These are phyloP conservation scores for Trachythela sp. DNA, from an alignment of 64 coral and sea anemone species.

Conservation along the genomic window DNA sequence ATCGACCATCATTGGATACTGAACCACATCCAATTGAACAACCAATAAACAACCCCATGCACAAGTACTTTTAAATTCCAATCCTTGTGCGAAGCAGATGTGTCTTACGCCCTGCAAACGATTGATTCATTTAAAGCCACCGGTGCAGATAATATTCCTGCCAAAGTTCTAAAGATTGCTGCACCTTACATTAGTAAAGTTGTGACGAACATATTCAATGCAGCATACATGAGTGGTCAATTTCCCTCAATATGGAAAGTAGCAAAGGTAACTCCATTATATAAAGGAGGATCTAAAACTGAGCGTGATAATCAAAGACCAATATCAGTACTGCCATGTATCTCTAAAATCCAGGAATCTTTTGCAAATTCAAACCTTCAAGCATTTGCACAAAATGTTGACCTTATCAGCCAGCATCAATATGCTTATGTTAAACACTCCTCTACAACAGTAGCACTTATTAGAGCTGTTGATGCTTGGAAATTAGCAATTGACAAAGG, in stretches of 20 bases:
- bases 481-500: constrained; percentile 35
- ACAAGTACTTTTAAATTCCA: neutral
- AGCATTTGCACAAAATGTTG: neutral
- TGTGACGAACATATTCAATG: constrained; percentile 5
- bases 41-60: neutral
- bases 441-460: constrained; percentile 34
- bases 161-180: constrained; percentile 9
- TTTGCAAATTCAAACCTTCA: constrained; percentile 21
- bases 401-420: constrained; percentile 4
- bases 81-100: constrained; percentile 17
- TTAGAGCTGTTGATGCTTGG: constrained; percentile 37
- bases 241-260: constrained; percentile 2
- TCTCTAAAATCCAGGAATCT: neutral
- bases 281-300: neutral
- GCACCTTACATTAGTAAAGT: neutral
- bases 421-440: constrained; percentile 30
- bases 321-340: constrained; percentile 21
- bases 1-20: neutral
- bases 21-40: neutral
- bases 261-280: constrained; percentile 19
- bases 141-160: constrained; percentile 26
- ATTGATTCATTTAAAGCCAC: constrained; percentile 12
- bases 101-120: constrained; percentile 21
- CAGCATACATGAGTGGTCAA: neutral
- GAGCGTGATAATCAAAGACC: constrained; percentile 17